phyloP scores from a whole-genome alignment of 1,140 invertebrate genomes.

The Pentalonia nigronervosa region DNA sequence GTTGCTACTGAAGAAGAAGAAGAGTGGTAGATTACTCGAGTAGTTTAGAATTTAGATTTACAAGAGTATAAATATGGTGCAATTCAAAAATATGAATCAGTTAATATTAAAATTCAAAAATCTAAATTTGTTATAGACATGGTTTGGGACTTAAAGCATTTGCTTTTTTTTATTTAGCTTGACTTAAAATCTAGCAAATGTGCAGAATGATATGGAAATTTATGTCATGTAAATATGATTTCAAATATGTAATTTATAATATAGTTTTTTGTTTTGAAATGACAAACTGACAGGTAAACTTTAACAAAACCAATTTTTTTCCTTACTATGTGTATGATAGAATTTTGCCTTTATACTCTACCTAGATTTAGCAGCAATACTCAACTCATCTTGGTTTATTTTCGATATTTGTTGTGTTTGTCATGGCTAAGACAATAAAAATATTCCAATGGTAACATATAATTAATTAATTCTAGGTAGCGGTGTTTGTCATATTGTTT shows the following conservation, averaged over 20 bases:
- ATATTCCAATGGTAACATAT: too few relatives aligned
- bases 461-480: too few relatives aligned
- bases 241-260: not conserved
- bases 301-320: not conserved
- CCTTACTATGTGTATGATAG: not conserved
- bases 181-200: not conserved
- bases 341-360: too few relatives aligned
- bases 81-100: constrained; percentile 5
- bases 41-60: not conserved
- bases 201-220: not conserved
- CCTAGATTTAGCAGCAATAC: too few relatives aligned
- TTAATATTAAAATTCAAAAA: not conserved
- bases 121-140: not conserved
- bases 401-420: too few relatives aligned
- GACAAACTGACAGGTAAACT: not conserved
- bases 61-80: not conserved
- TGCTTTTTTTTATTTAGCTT: not conserved
- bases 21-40: constrained; percentile 18
- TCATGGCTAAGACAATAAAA: too few relatives aligned
- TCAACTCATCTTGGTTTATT: too few relatives aligned
- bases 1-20: constrained; percentile 38
- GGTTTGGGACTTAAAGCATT: not conserved
- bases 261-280: not conserved
- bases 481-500: too few relatives aligned
- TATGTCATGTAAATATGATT: not conserved